Conservation (phyloP, 2,888 invertebrate species). For the Pocota personata region DNA sequence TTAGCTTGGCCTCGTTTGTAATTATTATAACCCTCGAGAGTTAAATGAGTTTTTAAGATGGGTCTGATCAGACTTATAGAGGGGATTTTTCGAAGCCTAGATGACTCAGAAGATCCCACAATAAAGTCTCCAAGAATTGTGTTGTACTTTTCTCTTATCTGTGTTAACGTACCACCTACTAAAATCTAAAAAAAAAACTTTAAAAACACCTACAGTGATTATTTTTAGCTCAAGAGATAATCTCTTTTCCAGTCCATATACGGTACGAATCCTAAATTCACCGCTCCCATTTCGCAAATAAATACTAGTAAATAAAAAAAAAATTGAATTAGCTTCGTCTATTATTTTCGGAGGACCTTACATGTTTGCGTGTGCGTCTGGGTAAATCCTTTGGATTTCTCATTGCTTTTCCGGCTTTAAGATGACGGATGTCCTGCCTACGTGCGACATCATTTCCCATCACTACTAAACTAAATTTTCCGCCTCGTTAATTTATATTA, state of each 20-base stretch:
- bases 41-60: too few species aligned
- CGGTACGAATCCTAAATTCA: background rate
- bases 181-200: too few species aligned
- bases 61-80: too few species aligned
- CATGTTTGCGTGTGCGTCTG: slow-evolving; percentile 10
- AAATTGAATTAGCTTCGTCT: background rate
- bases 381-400: slow-evolving; percentile 53
- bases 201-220: too few species aligned
- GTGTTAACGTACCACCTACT: too few species aligned
- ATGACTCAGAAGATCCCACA: too few species aligned
- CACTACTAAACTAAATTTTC: slow-evolving; percentile 83
- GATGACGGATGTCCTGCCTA: slow-evolving; percentile 81
- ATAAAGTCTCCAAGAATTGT: too few species aligned
- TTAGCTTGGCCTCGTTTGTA: too few species aligned
- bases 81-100: too few species aligned
- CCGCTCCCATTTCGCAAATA: background rate
- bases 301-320: background rate
- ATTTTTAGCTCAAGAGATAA: background rate
- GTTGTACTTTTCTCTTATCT: too few species aligned
- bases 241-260: background rate
- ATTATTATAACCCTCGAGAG: too few species aligned
- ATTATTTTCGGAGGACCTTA: background rate
- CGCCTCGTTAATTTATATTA: slow-evolving; percentile 83
- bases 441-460: slow-evolving; percentile 74
- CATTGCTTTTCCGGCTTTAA: slow-evolving; percentile 61